These are phyloP conservation scores for Eupithecia vulgata DNA, from an alignment of 2,888 invertebrate species.

Conservation along the genomic window DNA sequence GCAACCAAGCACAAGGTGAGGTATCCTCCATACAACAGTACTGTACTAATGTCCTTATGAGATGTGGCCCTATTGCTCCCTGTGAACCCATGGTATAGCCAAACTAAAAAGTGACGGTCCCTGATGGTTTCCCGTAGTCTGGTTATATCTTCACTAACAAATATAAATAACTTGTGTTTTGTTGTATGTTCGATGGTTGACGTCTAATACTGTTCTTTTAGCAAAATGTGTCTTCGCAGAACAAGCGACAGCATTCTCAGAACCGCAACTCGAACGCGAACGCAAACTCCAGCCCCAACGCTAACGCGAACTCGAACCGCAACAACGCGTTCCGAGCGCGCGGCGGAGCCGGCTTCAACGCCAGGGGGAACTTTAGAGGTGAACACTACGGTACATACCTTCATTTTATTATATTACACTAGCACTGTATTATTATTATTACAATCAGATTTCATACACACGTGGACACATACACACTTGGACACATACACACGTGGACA, in stretches of 20 bases:
- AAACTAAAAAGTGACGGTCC: background rate
- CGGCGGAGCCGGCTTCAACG: constrained; percentile 65
- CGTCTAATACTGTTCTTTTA: constrained; percentile 30
- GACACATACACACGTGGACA: background rate
- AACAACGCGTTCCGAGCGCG: constrained; percentile 68
- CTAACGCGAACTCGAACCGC: constrained; percentile 53
- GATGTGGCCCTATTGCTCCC: no score
- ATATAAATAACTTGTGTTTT: background rate
- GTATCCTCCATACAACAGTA: no score
- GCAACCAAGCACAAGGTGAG: no score
- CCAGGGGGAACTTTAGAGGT: constrained; percentile 75
- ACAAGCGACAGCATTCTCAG: constrained; percentile 75
- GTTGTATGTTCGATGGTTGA: constrained; percentile 14
- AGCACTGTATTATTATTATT: background rate
- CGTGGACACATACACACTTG: background rate
- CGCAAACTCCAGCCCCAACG: constrained; percentile 50
- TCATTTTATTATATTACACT: constrained; percentile 6
- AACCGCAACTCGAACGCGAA: constrained; percentile 55
- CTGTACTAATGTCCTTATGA: no score
- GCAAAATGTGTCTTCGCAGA: constrained; percentile 52
- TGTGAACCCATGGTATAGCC: background rate
- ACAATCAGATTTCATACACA: background rate
- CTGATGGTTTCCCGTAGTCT: background rate
- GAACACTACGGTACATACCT: constrained; percentile 32
- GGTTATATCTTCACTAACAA: background rate